These are phyloP conservation scores for Lumbricus terrestris DNA, from an alignment of 2,888 invertebrate species.

Conservation along the genomic window DNA sequence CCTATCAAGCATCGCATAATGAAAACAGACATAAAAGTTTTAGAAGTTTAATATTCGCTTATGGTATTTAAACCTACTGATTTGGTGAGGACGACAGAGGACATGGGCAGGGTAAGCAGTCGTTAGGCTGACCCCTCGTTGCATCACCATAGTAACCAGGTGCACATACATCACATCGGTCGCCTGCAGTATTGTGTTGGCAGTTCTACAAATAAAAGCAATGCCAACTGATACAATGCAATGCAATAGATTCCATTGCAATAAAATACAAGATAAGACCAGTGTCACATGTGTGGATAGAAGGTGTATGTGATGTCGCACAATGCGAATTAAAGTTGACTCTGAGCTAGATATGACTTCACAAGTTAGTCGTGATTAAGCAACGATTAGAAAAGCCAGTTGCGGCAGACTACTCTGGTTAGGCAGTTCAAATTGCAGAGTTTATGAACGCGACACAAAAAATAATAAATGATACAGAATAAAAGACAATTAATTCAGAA, in stretches of 20 bases:
- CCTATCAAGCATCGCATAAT: not conserved
- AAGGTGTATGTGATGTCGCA: not conserved
- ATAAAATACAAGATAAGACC: not conserved
- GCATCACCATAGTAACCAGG: constrained; percentile 74
- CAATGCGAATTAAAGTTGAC: not conserved
- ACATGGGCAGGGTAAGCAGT: constrained; percentile 64
- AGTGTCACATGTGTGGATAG: not conserved
- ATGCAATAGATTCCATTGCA: no score
- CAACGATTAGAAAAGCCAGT: not conserved
- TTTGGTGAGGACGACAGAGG: constrained; percentile 51
- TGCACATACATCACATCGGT: constrained; percentile 79
- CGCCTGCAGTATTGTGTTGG: constrained; percentile 82
- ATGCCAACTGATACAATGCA: not conserved
- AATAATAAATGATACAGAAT: no score
- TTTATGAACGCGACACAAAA: not conserved
- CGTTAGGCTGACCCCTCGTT: constrained; percentile 64
- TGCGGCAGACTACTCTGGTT: not conserved
- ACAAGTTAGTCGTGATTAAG: not conserved
- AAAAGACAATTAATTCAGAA: not conserved
- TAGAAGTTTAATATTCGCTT: constrained; percentile 67
- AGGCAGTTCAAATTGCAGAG: not conserved
- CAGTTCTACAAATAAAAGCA: constrained; percentile 69
- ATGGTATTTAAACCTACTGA: constrained; percentile 17
- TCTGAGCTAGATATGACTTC: not conserved
- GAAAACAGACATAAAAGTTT: not conserved